Conservation (phyloP, 1,140 invertebrate genomes). For the Bicyclus anynana region DNA sequence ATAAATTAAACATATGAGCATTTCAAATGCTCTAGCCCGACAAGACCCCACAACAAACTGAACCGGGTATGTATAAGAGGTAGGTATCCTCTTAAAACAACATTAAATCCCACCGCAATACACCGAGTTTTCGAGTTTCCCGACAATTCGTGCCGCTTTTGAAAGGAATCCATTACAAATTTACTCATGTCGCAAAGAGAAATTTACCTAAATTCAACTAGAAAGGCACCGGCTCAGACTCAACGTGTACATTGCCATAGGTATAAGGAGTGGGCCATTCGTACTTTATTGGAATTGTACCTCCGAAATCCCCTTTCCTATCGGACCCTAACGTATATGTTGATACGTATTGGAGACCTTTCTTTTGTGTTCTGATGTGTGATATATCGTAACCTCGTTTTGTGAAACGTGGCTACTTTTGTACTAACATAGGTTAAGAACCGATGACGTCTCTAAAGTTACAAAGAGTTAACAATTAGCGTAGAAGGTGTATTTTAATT, state of each 20-base stretch:
- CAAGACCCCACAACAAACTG: no score
- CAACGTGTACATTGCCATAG: slow-evolving; percentile 27
- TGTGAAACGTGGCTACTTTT: not conserved
- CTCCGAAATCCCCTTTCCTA: slow-evolving; percentile 53
- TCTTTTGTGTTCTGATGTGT: slow-evolving; percentile 20
- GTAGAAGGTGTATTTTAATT: no score
- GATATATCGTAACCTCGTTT: not conserved
- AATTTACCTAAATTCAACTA: slow-evolving; percentile 46
- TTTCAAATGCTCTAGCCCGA: no score
- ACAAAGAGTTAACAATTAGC: no score
- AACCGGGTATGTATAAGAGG: no score
- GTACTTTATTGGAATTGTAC: slow-evolving; percentile 55
- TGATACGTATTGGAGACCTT: slow-evolving; percentile 49
- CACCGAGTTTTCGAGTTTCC: slow-evolving; percentile 9
- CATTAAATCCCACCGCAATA: slow-evolving; percentile 15
- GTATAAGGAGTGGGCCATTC: slow-evolving; percentile 31
- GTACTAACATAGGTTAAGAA: not conserved
- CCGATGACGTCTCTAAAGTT: not conserved
- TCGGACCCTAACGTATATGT: slow-evolving; percentile 47
- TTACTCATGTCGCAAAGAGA: slow-evolving; percentile 46
- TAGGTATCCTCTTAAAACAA: not conserved
- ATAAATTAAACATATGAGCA: no score
- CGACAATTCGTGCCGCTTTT: slow-evolving; percentile 19
- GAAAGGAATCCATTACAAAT: slow-evolving; percentile 41
- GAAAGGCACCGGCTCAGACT: slow-evolving; percentile 31